Evolutionary conservation across 1,140 invertebrate species (phyloP), one percentile per base, ranked within the genome.

Genomic region (Chlorops oryzae): DNA sequence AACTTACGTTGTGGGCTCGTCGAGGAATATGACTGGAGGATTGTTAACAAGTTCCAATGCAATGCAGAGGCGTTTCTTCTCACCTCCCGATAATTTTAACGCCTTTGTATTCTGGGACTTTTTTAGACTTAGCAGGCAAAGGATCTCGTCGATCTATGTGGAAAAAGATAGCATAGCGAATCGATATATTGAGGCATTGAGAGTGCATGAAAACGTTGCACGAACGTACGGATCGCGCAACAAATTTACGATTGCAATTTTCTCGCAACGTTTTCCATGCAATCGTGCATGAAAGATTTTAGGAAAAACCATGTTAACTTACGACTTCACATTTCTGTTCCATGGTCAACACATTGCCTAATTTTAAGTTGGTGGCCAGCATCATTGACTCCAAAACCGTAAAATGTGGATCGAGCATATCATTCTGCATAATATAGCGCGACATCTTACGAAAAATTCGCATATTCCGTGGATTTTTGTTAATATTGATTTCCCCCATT

Each of bases 351-450:
- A 78, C 79, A 46, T 78, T 79, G 3, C 84, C 86, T 0, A 96
- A 76, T 71, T 96, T 96, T 2, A 97, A 74, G 63, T 94, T 86
- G 0, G 90, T 88, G 0, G 92, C 88, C 58, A 92, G 84, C 48
- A 79, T 75, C 85, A 96, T 88, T 2, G 87, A 79, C 70, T 97
- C 92, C 18, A 80, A 74, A 2, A 95, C 89, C 1, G 88, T 90
- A 34, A 96, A 81, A 56, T 86, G 81, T 0, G 87, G 88, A 59
- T 94, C 86, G 4, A 92, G 74, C 15, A 93, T 76, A 73, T 96
- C 91, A 47, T 95, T 83, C 66, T 97, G 93, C 90, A 96, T 94
- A 56, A 96, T 96, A 73, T 96, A 96, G 37, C 90, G 81, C 0
- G 90, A 92, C 62, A 90, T 79, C 75, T 90, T 92, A 25, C 87